Evolutionary conservation across 2,888 invertebrate genomes (phyloP).

Genomic region (Nasonovia ribisnigri): DNA sequence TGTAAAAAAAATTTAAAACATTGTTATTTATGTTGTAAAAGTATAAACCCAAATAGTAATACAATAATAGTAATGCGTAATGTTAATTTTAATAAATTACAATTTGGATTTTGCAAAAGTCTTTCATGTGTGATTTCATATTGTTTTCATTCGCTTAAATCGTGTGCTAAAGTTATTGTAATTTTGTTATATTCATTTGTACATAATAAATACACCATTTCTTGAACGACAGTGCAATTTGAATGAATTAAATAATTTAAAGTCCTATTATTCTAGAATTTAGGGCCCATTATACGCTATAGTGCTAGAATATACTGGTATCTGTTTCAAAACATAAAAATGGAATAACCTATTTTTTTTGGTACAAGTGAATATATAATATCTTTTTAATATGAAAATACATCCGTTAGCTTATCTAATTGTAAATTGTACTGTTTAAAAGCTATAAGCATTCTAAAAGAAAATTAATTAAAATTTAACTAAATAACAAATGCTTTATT

Average conservation of each 20-base stretch:
- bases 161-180: not conserved
- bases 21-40: not conserved
- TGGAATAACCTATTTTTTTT: not conserved
- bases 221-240: not conserved
- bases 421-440: slow-evolving; percentile 68
- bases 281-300: too few species aligned
- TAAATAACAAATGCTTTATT: slow-evolving; percentile 74
- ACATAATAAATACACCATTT: not conserved
- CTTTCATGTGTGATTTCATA: not conserved
- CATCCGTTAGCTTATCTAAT: not conserved
- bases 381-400: not conserved
- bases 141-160: not conserved
- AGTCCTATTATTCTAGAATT: not conserved
- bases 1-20: not conserved
- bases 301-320: not conserved
- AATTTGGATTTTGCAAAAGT: not conserved
- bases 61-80: not conserved
- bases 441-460: slow-evolving; percentile 73
- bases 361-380: not conserved
- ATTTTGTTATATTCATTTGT: not conserved
- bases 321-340: not conserved
- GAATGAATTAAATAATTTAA: not conserved
- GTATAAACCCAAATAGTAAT: not conserved
- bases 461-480: slow-evolving; percentile 88
- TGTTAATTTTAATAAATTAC: not conserved